phyloP scores from a whole-genome alignment of 2,888 invertebrate species.

The Xiphydria camelus region DNA sequence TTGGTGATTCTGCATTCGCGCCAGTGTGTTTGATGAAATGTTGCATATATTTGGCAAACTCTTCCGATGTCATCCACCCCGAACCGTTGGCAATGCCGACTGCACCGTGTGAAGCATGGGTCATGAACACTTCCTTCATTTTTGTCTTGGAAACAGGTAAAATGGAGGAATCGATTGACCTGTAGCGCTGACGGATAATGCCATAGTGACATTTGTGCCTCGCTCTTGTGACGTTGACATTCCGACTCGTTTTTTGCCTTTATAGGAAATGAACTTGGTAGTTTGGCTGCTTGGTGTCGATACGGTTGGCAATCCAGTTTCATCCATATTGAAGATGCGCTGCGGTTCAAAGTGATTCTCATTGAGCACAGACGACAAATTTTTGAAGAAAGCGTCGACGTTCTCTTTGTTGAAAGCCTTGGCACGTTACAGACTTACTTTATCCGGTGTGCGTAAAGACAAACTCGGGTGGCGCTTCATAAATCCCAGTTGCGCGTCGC shows the following conservation, averaged over 20 bases:
- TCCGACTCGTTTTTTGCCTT: slow-evolving; percentile 3
- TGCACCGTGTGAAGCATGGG: neutral
- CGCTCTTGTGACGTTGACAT: slow-evolving; percentile 9
- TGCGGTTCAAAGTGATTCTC: neutral
- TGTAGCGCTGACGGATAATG: slow-evolving; percentile 10
- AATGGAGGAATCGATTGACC: slow-evolving; percentile 18
- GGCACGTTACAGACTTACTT: slow-evolving; percentile 3
- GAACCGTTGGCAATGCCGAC: neutral
- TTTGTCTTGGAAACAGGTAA: slow-evolving; percentile 20
- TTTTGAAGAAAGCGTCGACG: slow-evolving; percentile 14
- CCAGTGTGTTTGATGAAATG: no score
- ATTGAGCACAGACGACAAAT: slow-evolving; percentile 5
- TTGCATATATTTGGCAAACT: neutral
- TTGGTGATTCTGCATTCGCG: no score
- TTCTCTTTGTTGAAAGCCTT: slow-evolving; percentile 15
- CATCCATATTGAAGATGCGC: slow-evolving; percentile 17
- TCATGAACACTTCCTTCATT: slow-evolving; percentile 1
- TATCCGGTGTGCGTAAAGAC: slow-evolving; percentile 9
- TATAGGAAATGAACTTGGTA: slow-evolving; percentile 8
- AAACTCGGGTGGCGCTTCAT: slow-evolving; percentile 15
- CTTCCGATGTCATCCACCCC: slow-evolving; percentile 4
- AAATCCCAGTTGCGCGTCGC: slow-evolving; percentile 7
- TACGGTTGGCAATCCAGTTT: slow-evolving; percentile 17
- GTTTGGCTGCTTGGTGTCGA: no score
- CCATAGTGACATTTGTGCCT: slow-evolving; percentile 18